Evolutionary conservation across 1,140 invertebrate species (phyloP).

Genomic region (Armadillidium nasatum): DNA sequence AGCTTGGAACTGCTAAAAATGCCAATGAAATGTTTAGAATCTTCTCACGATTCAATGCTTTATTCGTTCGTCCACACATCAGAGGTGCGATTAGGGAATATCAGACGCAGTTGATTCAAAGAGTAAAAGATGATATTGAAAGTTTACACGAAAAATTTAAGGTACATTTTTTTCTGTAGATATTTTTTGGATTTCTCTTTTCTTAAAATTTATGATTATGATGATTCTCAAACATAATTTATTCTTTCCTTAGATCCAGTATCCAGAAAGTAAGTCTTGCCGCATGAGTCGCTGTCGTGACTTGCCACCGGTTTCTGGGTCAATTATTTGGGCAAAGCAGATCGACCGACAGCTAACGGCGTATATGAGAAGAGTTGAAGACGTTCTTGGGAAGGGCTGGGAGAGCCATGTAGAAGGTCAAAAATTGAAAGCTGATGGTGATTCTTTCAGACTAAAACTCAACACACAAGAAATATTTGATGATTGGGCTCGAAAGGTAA

Average conservation of each 20-base stretch:
- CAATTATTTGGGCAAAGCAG: slow-evolving; percentile 97
- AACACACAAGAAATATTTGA: slow-evolving; percentile 96
- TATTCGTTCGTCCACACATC: slow-evolving; percentile 97
- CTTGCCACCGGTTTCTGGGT: slow-evolving; percentile 91
- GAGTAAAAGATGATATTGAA: slow-evolving; percentile 98
- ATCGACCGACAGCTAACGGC: slow-evolving; percentile 97
- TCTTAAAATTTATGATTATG: background rate
- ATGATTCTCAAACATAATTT: background rate
- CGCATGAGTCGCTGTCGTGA: slow-evolving; percentile 85
- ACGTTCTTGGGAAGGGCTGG: slow-evolving; percentile 77
- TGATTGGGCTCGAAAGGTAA: slow-evolving; percentile 82
- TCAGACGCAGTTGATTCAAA: slow-evolving; percentile 96
- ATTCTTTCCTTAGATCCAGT: slow-evolving; percentile 64
- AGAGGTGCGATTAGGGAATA: slow-evolving; percentile 97
- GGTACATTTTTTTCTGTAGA: slow-evolving; percentile 53
- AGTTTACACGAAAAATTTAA: slow-evolving; percentile 97
- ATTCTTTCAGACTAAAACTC: slow-evolving; percentile 91
- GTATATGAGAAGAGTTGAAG: slow-evolving; percentile 70
- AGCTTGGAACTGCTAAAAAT: slow-evolving; percentile 95
- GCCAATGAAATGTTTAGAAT: slow-evolving; percentile 97
- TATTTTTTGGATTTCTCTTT: background rate
- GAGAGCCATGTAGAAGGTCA: slow-evolving; percentile 98
- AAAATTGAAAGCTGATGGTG: slow-evolving; percentile 94
- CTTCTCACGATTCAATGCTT: slow-evolving; percentile 85
- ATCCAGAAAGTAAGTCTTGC: slow-evolving; percentile 85